Percentiles rank a stretch among this genome's conserved stretches.
Conservation (phyloP, 2,797 vertebrate species). For the Microctenopoma lineatum region DNA sequence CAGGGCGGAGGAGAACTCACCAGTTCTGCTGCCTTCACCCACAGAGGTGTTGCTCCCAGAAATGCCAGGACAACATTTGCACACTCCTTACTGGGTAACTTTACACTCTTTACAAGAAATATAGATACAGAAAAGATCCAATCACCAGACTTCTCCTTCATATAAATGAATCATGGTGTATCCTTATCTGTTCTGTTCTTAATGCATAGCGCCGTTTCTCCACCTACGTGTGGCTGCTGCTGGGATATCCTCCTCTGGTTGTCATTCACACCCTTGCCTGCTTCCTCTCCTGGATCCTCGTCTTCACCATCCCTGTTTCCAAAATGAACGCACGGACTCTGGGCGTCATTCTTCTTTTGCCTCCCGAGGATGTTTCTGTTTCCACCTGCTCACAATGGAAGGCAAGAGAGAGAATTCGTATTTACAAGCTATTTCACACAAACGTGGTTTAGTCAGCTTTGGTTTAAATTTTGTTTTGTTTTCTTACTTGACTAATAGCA, state of each 20-base stretch:
- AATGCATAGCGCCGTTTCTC: conserved; percentile 67
- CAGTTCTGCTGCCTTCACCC: conserved; percentile 69
- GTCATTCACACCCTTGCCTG: conserved; percentile 84
- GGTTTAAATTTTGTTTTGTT: background rate
- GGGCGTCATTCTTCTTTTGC: conserved; percentile 77
- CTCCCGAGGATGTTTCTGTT: conserved; percentile 77
- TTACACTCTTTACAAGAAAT: background rate
- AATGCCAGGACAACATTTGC: conserved; percentile 21
- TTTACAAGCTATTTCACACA: background rate
- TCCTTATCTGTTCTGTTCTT: background rate
- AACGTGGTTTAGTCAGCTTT: background rate
- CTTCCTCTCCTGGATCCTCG: conserved; percentile 83
- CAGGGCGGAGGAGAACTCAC: conserved; percentile 61
- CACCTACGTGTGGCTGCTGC: conserved; percentile 79
- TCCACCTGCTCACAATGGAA: conserved; percentile 69
- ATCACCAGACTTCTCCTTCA: background rate
- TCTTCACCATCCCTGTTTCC: conserved; percentile 86
- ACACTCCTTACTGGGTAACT: conserved; percentile 81
- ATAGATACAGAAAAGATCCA: background rate
- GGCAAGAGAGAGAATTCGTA: conserved; percentile 61
- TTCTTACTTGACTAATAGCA: conserved; percentile 55
- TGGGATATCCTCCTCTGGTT: conserved; percentile 81
- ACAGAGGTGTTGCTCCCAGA: conserved; percentile 35
- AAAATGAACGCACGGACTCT: conserved; percentile 84
- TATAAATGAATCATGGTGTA: background rate